Conservation (phyloP, 35 echinoderm and acorn worm genomes). For the Hemicentrotus pulcherrimus region DNA sequence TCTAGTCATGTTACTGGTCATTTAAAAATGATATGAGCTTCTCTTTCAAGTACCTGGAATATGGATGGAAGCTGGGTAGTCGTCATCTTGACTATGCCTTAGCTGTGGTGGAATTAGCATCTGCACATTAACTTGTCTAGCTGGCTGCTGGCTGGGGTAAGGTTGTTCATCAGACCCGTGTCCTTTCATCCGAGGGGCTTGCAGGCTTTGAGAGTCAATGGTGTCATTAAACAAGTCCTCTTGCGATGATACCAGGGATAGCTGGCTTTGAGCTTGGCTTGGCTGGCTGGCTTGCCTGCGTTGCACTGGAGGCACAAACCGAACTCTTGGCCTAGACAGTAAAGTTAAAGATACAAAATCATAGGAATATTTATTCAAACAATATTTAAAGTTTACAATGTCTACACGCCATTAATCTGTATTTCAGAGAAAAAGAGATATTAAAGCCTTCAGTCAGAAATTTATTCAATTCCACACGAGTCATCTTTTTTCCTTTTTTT, state of each 20-base stretch:
- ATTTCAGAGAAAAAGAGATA: too few species aligned
- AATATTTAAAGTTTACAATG: too few species aligned
- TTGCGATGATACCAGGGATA: not conserved
- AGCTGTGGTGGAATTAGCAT: not conserved
- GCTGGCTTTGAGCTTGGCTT: not conserved
- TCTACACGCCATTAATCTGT: too few species aligned
- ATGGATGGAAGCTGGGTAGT: not conserved
- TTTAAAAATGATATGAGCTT: not conserved
- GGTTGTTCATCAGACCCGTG: not conserved
- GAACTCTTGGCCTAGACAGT: not conserved
- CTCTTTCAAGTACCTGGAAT: not conserved
- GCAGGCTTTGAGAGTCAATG: not conserved
- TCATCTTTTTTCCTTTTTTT: too few species aligned
- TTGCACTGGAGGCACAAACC: constrained; percentile 36
- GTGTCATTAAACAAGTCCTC: not conserved
- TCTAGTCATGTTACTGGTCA: not conserved
- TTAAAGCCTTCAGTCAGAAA: too few species aligned
- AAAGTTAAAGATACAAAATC: not conserved
- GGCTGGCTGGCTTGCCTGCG: not conserved
- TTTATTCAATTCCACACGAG: too few species aligned
- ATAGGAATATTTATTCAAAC: too few species aligned
- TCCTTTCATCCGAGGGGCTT: not conserved
- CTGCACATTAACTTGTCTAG: not conserved
- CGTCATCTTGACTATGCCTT: not conserved
- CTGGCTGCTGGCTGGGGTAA: not conserved